phyloP scores from a whole-genome alignment of 2,797 vertebrate genomes.

The Oceanodroma leucorhoa region DNA sequence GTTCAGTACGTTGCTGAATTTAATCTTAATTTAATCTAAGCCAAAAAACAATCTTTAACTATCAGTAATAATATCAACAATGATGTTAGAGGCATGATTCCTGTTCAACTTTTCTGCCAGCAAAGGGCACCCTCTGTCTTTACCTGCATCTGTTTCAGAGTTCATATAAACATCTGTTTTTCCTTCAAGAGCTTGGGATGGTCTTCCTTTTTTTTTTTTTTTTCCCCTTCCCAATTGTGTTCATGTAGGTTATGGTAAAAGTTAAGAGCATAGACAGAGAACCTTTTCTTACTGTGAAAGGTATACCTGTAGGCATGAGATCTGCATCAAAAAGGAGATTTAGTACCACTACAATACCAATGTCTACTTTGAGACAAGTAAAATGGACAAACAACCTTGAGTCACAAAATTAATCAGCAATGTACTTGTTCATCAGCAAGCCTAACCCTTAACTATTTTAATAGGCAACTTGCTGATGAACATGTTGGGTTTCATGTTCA shows the following conservation, averaged over 20 bases:
- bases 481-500: background rate
- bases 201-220: background rate
- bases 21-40: background rate
- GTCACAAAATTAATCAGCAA: background rate
- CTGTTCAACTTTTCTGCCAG: background rate
- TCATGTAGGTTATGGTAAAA: background rate
- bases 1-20: background rate
- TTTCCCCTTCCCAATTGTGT: background rate
- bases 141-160: background rate
- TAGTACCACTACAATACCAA: background rate
- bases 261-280: background rate
- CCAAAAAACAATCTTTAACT: background rate
- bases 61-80: background rate
- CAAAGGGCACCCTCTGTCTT: background rate
- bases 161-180: background rate
- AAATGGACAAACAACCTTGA: background rate
- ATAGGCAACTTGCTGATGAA: too few relatives aligned
- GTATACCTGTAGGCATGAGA: background rate
- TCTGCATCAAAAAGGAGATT: background rate
- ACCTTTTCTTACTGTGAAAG: accelerated
- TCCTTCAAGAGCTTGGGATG: background rate
- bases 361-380: background rate
- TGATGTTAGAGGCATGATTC: background rate
- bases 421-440: background rate
- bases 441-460: background rate